Evolutionary conservation across 1,140 invertebrate genomes (phyloP).

Genomic region (Arion vulgaris): DNA sequence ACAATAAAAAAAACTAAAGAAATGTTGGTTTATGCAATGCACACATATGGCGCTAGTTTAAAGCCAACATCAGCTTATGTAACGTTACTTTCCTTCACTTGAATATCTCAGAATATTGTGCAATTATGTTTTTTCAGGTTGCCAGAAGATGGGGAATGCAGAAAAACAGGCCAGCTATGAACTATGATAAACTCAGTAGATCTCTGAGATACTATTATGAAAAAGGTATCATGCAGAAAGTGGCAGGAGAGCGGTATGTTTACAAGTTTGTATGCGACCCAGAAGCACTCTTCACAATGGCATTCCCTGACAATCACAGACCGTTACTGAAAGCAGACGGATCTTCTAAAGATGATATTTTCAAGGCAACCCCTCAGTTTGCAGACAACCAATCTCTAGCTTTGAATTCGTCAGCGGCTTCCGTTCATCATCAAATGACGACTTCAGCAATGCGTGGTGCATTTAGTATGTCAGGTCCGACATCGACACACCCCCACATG

Average conservation of each 20-base stretch:
- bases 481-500: slow-evolving; percentile 15
- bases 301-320: slow-evolving; percentile 73
- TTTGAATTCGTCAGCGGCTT: slow-evolving; percentile 44
- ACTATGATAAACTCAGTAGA: slow-evolving; percentile 89
- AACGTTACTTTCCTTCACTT: no score
- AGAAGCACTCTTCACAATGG: slow-evolving; percentile 92
- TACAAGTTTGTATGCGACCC: slow-evolving; percentile 97
- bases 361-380: slow-evolving; percentile 33
- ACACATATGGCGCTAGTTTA: no score
- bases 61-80: no score
- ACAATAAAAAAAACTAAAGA: no score
- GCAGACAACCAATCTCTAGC: slow-evolving; percentile 49
- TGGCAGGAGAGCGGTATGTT: slow-evolving; percentile 93
- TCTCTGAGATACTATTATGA: slow-evolving; percentile 96
- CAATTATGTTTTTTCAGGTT: slow-evolving; percentile 67
- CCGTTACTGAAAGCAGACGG: slow-evolving; percentile 62
- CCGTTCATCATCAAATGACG: slow-evolving; percentile 44
- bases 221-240: slow-evolving; percentile 81
- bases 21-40: no score
- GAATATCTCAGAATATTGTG: background rate
- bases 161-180: slow-evolving; percentile 92
- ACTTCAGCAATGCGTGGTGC: slow-evolving; percentile 25
- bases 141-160: slow-evolving; percentile 76
- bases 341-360: slow-evolving; percentile 47
- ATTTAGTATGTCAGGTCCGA: slow-evolving; percentile 21